Evolutionary conservation across 1,140 invertebrate genomes (phyloP), one percentile per base, ranked within the genome.

Genomic region (Anthonomus grandis): DNA sequence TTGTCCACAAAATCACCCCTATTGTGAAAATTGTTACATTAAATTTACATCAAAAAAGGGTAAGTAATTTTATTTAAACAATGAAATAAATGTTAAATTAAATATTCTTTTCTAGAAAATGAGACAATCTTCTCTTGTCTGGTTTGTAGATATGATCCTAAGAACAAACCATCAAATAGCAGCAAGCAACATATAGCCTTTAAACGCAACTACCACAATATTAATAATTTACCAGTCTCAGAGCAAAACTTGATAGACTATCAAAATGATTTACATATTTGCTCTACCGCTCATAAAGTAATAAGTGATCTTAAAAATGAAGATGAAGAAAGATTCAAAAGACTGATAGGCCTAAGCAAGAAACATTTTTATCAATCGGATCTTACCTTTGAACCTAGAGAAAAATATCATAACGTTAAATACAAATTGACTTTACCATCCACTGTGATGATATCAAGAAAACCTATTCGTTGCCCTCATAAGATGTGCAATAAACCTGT

Each of bases 391-490:
- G n/a, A n/a, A n/a, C n/a, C n/a, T n/a, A n/a, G n/a, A n/a, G n/a
- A n/a, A n/a, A n/a, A n/a, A n/a, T n/a, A n/a, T n/a, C 36, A 36
- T 36, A 15, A n/a, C 23, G 18, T 22, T 42, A 42, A 38, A 9
- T 38, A 10, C 49, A 45, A 37, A 24, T 23, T 39, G 13, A 4
- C 17, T 61, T 37, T 59, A 9, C 22, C 18, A 53, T 47, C 10
- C 15, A 31, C 4, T 4, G n/a, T 12, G 48, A n/a, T n/a, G n/a
- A n/a, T n/a, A n/a, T 67, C 65, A 5, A 62, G 60, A 51, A 64
- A 64, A 23, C 70, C 70, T 8, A 37, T 71, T 10, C 57, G 56
- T 21, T 71, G 70, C 38, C 68, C 66, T 10, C 68, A 71, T 41
- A 62, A 64, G 24, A 52, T 46, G 4, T 71, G 70, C 41, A 52